Evolutionary conservation across 2,888 invertebrate species (phyloP).

Genomic region (Chaetogeoica ovagalla): DNA sequence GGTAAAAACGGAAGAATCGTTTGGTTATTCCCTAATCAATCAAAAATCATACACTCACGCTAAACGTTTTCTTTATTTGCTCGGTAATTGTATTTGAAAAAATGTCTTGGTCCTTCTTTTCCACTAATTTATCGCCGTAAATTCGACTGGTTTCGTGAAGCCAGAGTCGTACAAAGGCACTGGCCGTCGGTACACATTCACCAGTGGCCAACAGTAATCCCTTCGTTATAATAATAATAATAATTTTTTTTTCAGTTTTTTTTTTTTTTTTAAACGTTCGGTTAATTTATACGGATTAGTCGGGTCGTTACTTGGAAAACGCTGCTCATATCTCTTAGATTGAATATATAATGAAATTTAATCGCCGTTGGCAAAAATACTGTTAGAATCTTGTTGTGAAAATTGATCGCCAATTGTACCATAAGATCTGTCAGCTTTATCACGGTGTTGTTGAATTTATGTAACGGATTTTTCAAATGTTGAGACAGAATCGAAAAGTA

Average conservation of each 20-base stretch:
- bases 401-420: conserved; percentile 72
- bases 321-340: conserved; percentile 87
- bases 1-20: too few species aligned
- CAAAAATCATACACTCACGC: conserved; percentile 54
- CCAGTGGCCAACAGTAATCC: conserved; percentile 82
- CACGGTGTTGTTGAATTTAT: conserved; percentile 69
- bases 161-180: conserved; percentile 79
- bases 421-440: conserved; percentile 67
- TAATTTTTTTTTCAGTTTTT: not conserved
- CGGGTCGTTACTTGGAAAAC: conserved; percentile 78
- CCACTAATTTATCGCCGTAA: conserved; percentile 88
- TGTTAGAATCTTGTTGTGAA: conserved; percentile 75
- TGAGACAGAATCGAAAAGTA: conserved; percentile 81
- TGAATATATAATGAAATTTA: conserved; percentile 94
- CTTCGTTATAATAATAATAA: conserved; percentile 60
- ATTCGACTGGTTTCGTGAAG: conserved; percentile 89
- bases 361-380: conserved; percentile 89
- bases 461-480: conserved; percentile 69
- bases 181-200: conserved; percentile 71
- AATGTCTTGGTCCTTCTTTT: conserved; percentile 72
- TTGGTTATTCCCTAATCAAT: too few species aligned
- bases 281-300: not conserved
- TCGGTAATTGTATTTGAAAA: conserved; percentile 76
- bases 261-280: not conserved
- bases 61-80: conserved; percentile 72